These are phyloP conservation scores for Pocillopora grandis DNA, from an alignment of 92 coral and sea anemone genomes.

Conservation along the genomic window DNA sequence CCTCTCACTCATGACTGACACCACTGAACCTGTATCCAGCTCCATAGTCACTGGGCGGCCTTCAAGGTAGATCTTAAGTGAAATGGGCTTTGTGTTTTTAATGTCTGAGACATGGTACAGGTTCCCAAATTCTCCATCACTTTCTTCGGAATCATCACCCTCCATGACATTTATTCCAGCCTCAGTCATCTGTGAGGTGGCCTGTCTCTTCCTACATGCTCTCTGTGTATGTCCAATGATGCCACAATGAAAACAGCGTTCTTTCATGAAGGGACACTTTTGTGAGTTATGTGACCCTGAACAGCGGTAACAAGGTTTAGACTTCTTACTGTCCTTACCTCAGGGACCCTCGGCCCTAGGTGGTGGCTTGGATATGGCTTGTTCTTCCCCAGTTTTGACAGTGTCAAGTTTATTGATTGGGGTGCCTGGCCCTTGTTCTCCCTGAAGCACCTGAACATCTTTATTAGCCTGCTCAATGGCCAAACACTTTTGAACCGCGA, in stretches of 20 bases:
- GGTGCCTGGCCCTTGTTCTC: slow-evolving; percentile 26
- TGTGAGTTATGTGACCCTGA: slow-evolving; percentile 39
- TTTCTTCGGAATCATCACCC: slow-evolving; percentile 37
- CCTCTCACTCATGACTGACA: neutral
- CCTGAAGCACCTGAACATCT: slow-evolving; percentile 48
- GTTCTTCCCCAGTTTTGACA: slow-evolving; percentile 10
- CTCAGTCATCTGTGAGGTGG: slow-evolving; percentile 19
- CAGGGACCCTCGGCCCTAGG: neutral
- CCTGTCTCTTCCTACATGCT: slow-evolving; percentile 41
- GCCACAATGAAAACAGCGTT: slow-evolving; percentile 46
- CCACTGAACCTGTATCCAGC: too few species aligned
- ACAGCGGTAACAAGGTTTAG: slow-evolving; percentile 26
- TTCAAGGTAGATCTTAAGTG: too few species aligned
- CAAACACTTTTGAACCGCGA: slow-evolving; percentile 50
- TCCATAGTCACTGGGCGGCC: too few species aligned
- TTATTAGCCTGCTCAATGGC: slow-evolving; percentile 52
- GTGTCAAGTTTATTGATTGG: slow-evolving; percentile 28
- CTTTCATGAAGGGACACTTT: slow-evolving; percentile 45
- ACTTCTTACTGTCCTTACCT: slow-evolving; percentile 9
- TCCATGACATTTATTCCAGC: slow-evolving; percentile 44
- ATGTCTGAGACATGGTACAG: slow-evolving; percentile 28
- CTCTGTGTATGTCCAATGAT: slow-evolving; percentile 38
- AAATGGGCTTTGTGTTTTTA: too few species aligned
- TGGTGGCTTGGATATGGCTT: neutral
- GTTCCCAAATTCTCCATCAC: slow-evolving; percentile 26